Evolutionary conservation across 2,888 invertebrate genomes (phyloP), one percentile per base, ranked within the genome.

Genomic region (Eupelmus urozonus): DNA sequence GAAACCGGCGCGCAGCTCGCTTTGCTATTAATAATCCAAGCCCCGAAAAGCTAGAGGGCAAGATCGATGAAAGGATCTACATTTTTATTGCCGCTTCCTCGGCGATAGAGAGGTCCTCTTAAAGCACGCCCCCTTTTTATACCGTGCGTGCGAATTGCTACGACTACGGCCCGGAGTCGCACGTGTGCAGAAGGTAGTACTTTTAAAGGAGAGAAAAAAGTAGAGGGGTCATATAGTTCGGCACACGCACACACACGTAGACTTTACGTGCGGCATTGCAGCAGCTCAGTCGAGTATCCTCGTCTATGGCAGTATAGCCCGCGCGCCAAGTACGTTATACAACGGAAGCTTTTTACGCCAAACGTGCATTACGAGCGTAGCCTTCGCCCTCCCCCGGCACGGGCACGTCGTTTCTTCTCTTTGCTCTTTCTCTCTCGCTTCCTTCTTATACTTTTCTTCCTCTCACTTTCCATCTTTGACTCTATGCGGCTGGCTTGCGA

Each of bases 301-400:
- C 40, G 5, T 40, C 29, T 34, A 9, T 25, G n/a, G 9, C n/a
- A 63, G 23, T 18, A n/a, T n/a, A 45, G 27, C 3, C 2, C 25
- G 3, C 9, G n/a, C 9, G 3, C 27, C 34, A 40, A 55, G 49
- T 73, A 67, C 18, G 40, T 57, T 66, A 72, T 13, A 70, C 49
- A 42, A 29, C 70, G 67, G 74, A 78, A 78, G 74, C 74, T 78
- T 70, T 78, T 78, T 78, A 78, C 65, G 74, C 60, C 70, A 59
- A 74, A 65, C 70, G 65, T 42, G 70, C 59, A 60, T 59, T 75
- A 74, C 45, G 55, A 59, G 13, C 45, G 34, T 51, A 51, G 59
- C 65, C 66, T 20, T 78, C 51, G 23, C 42, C 29, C 20, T 70
- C 29, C 20, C 25, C 62, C 18, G 16, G n/a, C 16, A 7, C 4